Evolutionary conservation across 2,888 invertebrate genomes (phyloP).

Genomic region (Parthenolecanium corni): DNA sequence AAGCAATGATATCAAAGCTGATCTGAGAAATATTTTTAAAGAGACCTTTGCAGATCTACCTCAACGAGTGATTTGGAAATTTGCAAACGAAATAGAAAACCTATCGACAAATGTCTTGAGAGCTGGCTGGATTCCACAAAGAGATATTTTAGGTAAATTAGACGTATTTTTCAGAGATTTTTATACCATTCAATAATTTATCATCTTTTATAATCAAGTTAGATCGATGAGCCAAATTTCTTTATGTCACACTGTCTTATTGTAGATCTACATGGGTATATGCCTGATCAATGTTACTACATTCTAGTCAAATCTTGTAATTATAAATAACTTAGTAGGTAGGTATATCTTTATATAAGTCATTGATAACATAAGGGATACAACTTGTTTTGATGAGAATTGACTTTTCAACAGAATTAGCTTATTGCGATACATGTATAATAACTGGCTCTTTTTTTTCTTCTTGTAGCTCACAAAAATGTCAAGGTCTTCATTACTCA

Average conservation of each 20-base stretch:
- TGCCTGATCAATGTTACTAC: too few species aligned
- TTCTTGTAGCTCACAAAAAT: neutral
- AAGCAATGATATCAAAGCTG: conserved; percentile 49
- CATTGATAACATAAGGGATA: too few species aligned
- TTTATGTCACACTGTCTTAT: too few species aligned
- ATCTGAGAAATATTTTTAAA: conserved; percentile 49
- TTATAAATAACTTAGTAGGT: too few species aligned
- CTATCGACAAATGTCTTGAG: conserved; percentile 52
- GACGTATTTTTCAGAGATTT: neutral
- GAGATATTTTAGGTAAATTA: conserved; percentile 59
- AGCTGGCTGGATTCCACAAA: conserved; percentile 61
- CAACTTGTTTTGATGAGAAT: too few species aligned
- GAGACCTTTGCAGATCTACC: conserved; percentile 51
- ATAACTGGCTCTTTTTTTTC: too few species aligned
- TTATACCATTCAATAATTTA: neutral
- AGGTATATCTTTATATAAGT: too few species aligned
- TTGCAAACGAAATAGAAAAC: conserved; percentile 50
- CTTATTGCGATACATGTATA: too few species aligned
- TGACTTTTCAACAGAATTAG: too few species aligned
- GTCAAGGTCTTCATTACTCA: neutral
- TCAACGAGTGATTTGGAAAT: conserved; percentile 66
- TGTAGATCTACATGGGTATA: too few species aligned
- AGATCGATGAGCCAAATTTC: too few species aligned
- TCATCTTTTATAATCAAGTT: neutral
- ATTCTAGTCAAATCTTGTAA: too few species aligned